Conservation (phyloP, 2,888 invertebrate species). For the Trachelus iudaicus region DNA sequence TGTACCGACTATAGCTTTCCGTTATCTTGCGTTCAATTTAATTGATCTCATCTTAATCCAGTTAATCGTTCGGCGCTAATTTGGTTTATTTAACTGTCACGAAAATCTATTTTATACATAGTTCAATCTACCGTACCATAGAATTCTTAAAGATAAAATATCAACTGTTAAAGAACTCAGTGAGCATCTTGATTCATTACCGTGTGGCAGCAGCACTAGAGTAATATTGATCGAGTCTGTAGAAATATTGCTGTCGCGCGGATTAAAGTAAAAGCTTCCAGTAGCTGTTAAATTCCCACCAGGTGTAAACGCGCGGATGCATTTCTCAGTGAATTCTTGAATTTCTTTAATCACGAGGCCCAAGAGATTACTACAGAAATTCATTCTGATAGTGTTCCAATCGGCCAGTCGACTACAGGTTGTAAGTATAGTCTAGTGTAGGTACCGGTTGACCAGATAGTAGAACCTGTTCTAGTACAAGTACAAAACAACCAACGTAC, state of each 20-base stretch:
- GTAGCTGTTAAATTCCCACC: neutral
- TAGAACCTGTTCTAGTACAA: neutral
- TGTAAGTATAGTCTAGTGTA: conserved; percentile 22
- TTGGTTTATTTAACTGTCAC: neutral
- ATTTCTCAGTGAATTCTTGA: conserved; percentile 6
- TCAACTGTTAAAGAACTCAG: neutral
- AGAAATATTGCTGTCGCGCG: neutral
- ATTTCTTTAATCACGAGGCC: conserved; percentile 9
- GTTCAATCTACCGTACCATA: neutral
- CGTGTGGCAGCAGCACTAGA: neutral
- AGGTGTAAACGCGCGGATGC: neutral
- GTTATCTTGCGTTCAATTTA: neutral
- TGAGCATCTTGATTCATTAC: neutral
- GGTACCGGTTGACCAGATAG: neutral
- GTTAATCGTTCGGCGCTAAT: neutral
- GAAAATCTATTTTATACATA: neutral
- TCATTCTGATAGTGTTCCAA: conserved; percentile 23
- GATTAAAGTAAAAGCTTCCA: neutral
- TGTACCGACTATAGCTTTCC: neutral
- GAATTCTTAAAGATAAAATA: neutral
- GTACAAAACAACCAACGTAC: neutral
- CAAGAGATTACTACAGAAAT: conserved; percentile 25
- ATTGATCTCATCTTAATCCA: neutral
- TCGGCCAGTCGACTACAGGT: conserved; percentile 23
- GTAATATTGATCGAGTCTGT: neutral